Percentiles rank a stretch among this genome's conserved stretches.
Conservation (phyloP, 2,113 vertebrate genomes). For the Egretta garzetta region DNA sequence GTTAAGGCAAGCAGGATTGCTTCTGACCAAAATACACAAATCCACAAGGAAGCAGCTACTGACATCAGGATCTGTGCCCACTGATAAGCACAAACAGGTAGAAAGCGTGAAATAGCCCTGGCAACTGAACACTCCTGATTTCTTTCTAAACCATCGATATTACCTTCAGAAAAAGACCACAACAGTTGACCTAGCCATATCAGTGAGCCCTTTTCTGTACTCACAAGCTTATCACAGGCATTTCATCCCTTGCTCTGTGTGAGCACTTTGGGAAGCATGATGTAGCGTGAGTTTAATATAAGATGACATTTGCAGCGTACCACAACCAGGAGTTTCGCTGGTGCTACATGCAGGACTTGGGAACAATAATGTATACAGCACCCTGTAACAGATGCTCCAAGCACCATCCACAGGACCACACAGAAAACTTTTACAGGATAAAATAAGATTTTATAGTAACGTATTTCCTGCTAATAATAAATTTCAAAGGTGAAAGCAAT, state of each 20-base stretch:
- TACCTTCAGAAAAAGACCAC: not conserved
- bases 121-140: not conserved
- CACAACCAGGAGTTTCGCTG: not conserved
- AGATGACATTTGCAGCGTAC: not conserved
- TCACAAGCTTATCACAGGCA: not conserved
- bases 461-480: not conserved
- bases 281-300: not conserved
- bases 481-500: not conserved
- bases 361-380: not conserved
- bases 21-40: not conserved
- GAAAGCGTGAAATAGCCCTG: not conserved
- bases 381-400: too few relatives aligned
- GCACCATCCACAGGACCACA: not conserved
- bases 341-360: not conserved
- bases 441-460: not conserved
- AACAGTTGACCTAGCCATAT: fast-evolving
- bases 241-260: fast-evolving
- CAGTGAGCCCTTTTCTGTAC: not conserved
- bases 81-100: not conserved
- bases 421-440: not conserved
- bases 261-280: not conserved
- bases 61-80: not conserved
- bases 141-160: not conserved
- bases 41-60: not conserved
- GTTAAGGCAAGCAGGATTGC: not conserved